Conservation (phyloP, 2,113 vertebrate genomes). For the Campylomormyrus tamandua region DNA sequence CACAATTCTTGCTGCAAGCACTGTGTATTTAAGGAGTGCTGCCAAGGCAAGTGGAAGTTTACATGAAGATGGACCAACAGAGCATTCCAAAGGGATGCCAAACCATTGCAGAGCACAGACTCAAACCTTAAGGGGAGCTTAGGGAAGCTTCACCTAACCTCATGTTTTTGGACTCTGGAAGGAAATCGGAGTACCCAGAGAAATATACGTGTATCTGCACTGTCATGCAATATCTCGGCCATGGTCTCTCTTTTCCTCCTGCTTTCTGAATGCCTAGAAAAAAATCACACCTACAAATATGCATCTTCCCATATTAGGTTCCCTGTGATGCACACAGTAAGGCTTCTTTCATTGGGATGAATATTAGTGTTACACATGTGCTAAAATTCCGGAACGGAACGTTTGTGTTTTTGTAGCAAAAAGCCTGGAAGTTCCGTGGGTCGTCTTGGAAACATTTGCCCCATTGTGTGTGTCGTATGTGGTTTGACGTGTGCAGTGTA, state of each 20-base stretch:
- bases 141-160: background rate
- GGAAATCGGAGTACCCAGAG: background rate
- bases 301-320: background rate
- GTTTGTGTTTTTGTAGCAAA: background rate
- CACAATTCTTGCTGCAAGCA: background rate
- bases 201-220: background rate
- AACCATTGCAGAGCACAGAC: background rate
- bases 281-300: background rate
- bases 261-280: background rate
- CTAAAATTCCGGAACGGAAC: background rate
- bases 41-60: background rate
- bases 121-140: background rate
- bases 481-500: background rate
- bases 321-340: background rate
- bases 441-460: background rate
- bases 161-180: background rate
- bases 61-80: background rate
- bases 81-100: background rate
- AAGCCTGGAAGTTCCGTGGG: background rate
- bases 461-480: background rate
- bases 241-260: background rate
- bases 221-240: background rate
- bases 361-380: background rate
- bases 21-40: background rate
- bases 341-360: background rate